Percentiles rank a stretch among this genome's conserved stretches.
These are phyloP conservation scores for Nestor notabilis DNA, from an alignment of 2,113 vertebrate species.

Conservation along the genomic window DNA sequence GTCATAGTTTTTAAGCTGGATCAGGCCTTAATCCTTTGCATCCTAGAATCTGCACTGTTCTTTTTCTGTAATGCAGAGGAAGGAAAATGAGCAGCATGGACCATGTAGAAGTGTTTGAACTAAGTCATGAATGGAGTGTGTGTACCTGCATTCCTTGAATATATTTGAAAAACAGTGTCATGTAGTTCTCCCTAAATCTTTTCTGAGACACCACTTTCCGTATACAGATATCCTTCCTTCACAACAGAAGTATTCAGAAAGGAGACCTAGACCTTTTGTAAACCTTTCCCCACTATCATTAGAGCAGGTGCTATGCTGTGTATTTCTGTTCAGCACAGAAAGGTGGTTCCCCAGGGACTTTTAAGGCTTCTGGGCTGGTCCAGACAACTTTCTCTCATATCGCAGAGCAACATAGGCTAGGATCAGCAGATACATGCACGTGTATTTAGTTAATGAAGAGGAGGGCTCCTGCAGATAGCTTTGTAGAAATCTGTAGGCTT, in stretches of 20 bases:
- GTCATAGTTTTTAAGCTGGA: not conserved
- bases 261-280: not conserved
- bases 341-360: not conserved
- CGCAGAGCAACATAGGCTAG: not conserved
- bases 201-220: not conserved
- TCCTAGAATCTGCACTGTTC: not conserved
- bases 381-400: not conserved
- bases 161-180: not conserved
- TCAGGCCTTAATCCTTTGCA: not conserved
- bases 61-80: not conserved
- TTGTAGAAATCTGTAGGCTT: not conserved
- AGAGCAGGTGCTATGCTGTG: not conserved
- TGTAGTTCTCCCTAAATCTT: not conserved
- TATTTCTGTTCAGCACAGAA: not conserved
- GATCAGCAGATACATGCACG: not conserved
- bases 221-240: not conserved
- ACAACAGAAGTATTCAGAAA: not conserved
- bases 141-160: not conserved
- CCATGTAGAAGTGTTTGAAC: not conserved
- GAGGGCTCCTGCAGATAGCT: not conserved
- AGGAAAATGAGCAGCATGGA: not conserved
- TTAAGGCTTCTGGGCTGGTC: not conserved
- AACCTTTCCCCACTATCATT: not conserved
- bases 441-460: not conserved
- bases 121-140: not conserved